A percentile compares a stretch with the other conserved stretches of the same genome.
Conservation (phyloP, 2,888 invertebrate genomes). For the Drosophila pegasa region DNA sequence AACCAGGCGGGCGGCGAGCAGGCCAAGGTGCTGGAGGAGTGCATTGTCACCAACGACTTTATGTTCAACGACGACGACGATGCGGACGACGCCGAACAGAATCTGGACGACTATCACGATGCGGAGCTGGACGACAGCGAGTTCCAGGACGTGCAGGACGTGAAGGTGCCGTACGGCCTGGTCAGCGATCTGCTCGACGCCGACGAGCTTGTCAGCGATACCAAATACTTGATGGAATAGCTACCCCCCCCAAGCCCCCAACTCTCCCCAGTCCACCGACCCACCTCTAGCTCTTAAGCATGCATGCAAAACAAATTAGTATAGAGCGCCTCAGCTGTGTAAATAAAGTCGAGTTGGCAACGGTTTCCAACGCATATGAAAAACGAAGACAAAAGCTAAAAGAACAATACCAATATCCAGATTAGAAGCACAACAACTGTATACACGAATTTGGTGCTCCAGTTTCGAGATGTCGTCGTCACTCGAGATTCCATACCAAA, state of each 20-base stretch:
- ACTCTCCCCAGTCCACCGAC: background rate
- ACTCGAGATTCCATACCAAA: background rate
- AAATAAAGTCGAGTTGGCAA: slow-evolving; percentile 56
- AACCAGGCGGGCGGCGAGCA: slow-evolving; percentile 46
- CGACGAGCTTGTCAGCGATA: slow-evolving; percentile 56
- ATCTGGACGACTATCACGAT: slow-evolving; percentile 42
- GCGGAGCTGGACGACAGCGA: slow-evolving; percentile 52
- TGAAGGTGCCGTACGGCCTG: slow-evolving; percentile 50
- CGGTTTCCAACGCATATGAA: slow-evolving; percentile 34
- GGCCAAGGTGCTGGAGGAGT: slow-evolving; percentile 69
- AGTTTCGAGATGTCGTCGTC: background rate
- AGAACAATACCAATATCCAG: slow-evolving; percentile 7
- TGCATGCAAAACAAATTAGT: slow-evolving; percentile 39
- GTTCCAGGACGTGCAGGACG: slow-evolving; percentile 49
- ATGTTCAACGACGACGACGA: slow-evolving; percentile 69
- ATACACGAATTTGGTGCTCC: slow-evolving; percentile 14
- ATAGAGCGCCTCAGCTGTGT: slow-evolving; percentile 48
- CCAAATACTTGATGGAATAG: slow-evolving; percentile 64
- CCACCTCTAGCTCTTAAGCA: slow-evolving; percentile 14
- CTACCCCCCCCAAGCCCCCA: background rate
- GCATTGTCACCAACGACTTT: slow-evolving; percentile 75
- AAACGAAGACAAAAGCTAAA: slow-evolving; percentile 6
- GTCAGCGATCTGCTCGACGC: slow-evolving; percentile 52
- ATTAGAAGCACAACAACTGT: slow-evolving; percentile 39
- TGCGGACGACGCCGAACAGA: slow-evolving; percentile 29